Conservation (phyloP, 2,797 vertebrate genomes). For the Poeciliopsis turneri region DNA sequence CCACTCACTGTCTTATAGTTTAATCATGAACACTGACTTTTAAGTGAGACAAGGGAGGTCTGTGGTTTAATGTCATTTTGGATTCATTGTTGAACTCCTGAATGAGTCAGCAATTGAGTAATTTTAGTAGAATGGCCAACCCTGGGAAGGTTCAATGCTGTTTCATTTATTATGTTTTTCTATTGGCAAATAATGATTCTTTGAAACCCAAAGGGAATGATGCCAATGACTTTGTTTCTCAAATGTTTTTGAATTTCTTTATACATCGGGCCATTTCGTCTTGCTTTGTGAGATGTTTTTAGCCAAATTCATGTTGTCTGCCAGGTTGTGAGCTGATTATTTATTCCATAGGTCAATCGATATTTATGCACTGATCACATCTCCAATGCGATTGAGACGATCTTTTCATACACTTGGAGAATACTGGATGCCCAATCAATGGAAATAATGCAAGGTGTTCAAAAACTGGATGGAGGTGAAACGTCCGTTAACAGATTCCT, state of each 20-base stretch:
- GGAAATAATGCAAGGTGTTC: constrained; percentile 53
- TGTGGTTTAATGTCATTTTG: too few species aligned
- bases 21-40: too few species aligned
- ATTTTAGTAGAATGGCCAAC: too few species aligned
- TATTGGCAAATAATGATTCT: too few species aligned
- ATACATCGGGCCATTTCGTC: neutral
- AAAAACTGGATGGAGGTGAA: constrained; percentile 20
- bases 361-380: neutral
- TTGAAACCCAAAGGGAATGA: neutral
- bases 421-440: constrained; percentile 23
- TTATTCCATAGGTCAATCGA: neutral
- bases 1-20: too few species aligned
- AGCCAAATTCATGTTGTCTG: neutral
- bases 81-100: too few species aligned
- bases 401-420: neutral
- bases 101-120: too few species aligned
- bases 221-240: neutral
- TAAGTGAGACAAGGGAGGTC: too few species aligned
- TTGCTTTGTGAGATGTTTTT: neutral
- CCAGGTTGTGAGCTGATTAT: neutral
- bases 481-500: constrained; percentile 50
- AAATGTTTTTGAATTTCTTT: neutral
- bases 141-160: too few species aligned
- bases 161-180: too few species aligned
- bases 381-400: neutral